Conservation (phyloP, 2,888 invertebrate genomes). For the Prosapia bicincta region DNA sequence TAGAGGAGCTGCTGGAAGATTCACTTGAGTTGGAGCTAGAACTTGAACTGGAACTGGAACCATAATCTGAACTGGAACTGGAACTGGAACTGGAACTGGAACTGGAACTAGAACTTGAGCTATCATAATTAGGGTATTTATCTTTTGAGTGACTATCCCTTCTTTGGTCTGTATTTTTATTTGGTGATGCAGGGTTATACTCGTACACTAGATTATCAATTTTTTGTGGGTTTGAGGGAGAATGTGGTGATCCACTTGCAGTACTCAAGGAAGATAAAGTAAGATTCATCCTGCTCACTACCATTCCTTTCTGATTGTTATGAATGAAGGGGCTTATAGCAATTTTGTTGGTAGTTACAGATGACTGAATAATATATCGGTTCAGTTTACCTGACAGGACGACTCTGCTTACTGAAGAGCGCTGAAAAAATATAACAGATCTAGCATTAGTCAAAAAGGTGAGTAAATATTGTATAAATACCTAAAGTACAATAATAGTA, state of each 20-base stretch:
- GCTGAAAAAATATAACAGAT: constrained; percentile 45
- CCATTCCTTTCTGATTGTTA: constrained; percentile 59
- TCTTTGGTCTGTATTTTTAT: neutral
- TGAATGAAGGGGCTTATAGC: constrained; percentile 47
- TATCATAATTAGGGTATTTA: too few relatives aligned
- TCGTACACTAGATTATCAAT: constrained; percentile 56
- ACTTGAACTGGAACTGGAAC: constrained; percentile 28
- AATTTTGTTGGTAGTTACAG: constrained; percentile 54
- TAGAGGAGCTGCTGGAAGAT: constrained; percentile 27
- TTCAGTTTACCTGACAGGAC: constrained; percentile 54
- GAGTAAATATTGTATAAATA: too few relatives aligned
- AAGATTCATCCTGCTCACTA: constrained; percentile 57
- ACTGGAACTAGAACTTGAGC: neutral
- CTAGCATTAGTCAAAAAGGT: neutral
- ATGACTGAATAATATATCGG: constrained; percentile 60
- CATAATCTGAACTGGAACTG: constrained; percentile 32
- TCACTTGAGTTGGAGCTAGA: constrained; percentile 33
- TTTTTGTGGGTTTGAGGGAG: constrained; percentile 47
- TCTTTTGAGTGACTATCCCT: neutral
- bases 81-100: constrained; percentile 36
- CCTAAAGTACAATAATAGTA: too few relatives aligned
- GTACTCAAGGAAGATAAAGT: constrained; percentile 45
- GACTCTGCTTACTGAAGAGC: constrained; percentile 55
- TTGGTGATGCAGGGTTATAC: constrained; percentile 46
- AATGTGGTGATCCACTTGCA: constrained; percentile 47